Base-by-base conservation (phyloP, 2,888 invertebrate genomes). In the Brachycybe producta region DNA sequence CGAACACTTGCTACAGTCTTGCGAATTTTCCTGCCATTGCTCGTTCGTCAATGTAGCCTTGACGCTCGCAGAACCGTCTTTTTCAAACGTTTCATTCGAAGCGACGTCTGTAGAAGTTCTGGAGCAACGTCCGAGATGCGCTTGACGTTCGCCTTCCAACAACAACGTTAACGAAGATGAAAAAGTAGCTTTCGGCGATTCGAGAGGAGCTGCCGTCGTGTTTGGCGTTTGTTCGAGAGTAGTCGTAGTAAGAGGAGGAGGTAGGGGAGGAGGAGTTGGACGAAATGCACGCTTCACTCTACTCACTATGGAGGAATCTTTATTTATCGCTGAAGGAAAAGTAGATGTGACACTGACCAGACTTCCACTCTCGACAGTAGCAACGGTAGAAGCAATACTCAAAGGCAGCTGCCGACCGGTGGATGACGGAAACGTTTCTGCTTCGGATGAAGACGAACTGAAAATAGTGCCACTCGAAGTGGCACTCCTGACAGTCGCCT, bases 91-190 rank as follows among this genome's bases (percentile, higher is more conserved):
- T n/a, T 32, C 32, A 32, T 32, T n/a, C 11, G 32, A 11, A 32
- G 32, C 32, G n/a, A 32, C 32, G 32, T n/a, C 11, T 11, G 11
- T n/a, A n/a, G 11, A 32, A 11, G 11, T 11, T n/a, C 32, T 11
- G 32, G n/a, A 11, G 11, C 11, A 32, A 11, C n/a, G 32, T 32
- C 32, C 32, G n/a, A n/a, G 11, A 32, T n/a, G 32, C 32, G 11
- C 32, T 11, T 11, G 11, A n/a, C 11, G 32, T 11, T n/a, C 32
- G 32, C n/a, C 32, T 32, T 32, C 11, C 32, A n/a, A 11, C 11
- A n/a, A 11, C n/a, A 11, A 32, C 1, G 50, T 50, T 11, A 50
- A 43, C 3, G 50, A 44, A 7, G 28, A 28, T 13, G 50, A 50
- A 17, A 28, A 50, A 27, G 32, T 44, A 4, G 17, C 15, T 19